These are phyloP conservation scores for Hippoglossus hippoglossus DNA, from an alignment of 2,797 vertebrate genomes.

Conservation along the genomic window DNA sequence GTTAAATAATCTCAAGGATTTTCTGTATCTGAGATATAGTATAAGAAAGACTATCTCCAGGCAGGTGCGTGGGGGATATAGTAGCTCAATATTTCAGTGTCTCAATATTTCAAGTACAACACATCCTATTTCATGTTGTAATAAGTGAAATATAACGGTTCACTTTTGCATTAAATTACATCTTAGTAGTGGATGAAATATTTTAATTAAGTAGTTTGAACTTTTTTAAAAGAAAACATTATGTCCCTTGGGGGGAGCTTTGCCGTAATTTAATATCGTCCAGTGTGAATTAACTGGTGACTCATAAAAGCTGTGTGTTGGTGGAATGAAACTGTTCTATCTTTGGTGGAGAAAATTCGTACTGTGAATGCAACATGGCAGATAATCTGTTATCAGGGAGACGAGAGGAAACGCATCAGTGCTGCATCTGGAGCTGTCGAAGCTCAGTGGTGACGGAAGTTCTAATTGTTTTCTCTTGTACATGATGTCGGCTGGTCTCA, in stretches of 20 bases:
- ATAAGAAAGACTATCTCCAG: too few relatives aligned
- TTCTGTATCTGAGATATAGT: too few relatives aligned
- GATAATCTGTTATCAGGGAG: constrained; percentile 18
- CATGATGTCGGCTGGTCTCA: constrained; percentile 22
- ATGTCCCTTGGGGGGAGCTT: constrained; percentile 24
- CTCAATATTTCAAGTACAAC: neutral
- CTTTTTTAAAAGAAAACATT: constrained; percentile 15
- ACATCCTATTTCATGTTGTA: neutral
- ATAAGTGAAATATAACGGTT: neutral
- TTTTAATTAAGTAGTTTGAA: neutral
- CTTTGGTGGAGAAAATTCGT: neutral
- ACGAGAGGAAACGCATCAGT: constrained; percentile 12
- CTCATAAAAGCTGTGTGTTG: constrained; percentile 9
- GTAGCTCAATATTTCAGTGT: too few relatives aligned
- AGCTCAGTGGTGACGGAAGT: constrained; percentile 12
- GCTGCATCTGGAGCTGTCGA: constrained; percentile 11
- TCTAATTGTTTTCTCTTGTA: constrained; percentile 55
- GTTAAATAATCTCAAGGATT: too few relatives aligned
- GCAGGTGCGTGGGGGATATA: too few relatives aligned
- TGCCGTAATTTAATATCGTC: constrained; percentile 15
- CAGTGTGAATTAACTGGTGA: constrained; percentile 16
- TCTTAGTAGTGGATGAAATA: neutral
- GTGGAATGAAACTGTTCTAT: constrained; percentile 2
- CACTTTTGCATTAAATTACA: neutral
- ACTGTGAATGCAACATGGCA: neutral